Percentiles rank a stretch among this genome's conserved stretches.
These are phyloP conservation scores for Geophilus truncorum DNA, from an alignment of 2,888 invertebrate genomes.

Conservation along the genomic window DNA sequence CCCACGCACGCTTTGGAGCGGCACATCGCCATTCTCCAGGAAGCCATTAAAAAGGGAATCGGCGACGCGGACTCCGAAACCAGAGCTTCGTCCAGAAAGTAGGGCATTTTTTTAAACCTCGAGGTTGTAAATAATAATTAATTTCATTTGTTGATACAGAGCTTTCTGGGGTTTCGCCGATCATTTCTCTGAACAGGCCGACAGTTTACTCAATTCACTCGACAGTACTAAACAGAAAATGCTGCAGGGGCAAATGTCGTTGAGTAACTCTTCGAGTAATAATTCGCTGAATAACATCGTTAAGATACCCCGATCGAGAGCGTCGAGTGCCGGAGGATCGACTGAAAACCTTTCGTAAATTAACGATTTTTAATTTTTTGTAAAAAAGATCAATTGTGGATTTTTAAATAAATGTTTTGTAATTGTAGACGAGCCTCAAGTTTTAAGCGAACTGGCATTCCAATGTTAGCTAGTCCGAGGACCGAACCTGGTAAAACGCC, in stretches of 20 bases:
- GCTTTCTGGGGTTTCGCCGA: constrained; percentile 86
- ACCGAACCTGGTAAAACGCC: constrained; percentile 38
- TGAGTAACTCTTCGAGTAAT: constrained; percentile 45
- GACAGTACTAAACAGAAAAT: constrained; percentile 70
- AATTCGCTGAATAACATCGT: constrained; percentile 47
- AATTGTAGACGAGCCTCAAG: constrained; percentile 30
- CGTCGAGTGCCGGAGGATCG: constrained; percentile 41
- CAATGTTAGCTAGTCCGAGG: constrained; percentile 38
- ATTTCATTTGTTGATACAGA: constrained; percentile 54
- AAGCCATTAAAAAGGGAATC: constrained; percentile 72
- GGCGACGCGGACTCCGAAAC: constrained; percentile 91
- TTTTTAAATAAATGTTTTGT: not conserved
- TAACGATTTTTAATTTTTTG: too few species aligned
- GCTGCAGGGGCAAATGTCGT: constrained; percentile 55
- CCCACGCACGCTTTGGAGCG: constrained; percentile 74
- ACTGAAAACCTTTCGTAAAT: constrained; percentile 43
- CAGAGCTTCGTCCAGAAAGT: constrained; percentile 74
- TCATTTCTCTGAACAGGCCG: constrained; percentile 86
- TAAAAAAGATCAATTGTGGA: too few species aligned
- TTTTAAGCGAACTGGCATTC: constrained; percentile 38
- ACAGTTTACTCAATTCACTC: constrained; percentile 71
- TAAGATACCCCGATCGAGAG: constrained; percentile 37
- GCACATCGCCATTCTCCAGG: constrained; percentile 69
- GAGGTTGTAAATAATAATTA: too few species aligned
- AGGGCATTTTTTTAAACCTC: constrained; percentile 44